Base-by-base conservation (phyloP, 2,888 invertebrate species). In the Creontiades dilutus region DNA sequence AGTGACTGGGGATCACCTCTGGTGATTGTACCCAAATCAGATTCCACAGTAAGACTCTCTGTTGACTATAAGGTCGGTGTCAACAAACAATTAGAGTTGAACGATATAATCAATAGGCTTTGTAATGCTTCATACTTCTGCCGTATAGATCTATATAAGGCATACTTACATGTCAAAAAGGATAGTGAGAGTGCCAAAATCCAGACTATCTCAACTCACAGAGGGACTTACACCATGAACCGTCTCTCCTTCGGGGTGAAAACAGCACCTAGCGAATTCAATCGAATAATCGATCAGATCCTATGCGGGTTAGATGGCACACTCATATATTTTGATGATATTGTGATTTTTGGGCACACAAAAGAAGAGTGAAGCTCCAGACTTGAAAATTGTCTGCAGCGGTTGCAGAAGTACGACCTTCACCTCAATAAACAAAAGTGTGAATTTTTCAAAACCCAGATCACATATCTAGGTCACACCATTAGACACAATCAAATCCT, bases 61-160 rank as follows among this genome's bases (percentile, higher is more conserved):
- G 86, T 86, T 4, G 86, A 86, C 16, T 86, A 86, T 19, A 86
- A 68, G 23, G 47, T 37, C 89, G 91, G 91, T 11, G 91, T 92
- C 11, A 92, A 92, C 84, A 84, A 91, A 75, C 87, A 89, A 80
- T 75, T 92, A 57, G 47, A 75, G 90, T 92, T n/a, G 68, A n/a
- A 61, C 13, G 75, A 86, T 5, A 68, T 86, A 75, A 1, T 86
- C 4, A 68, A 86, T 37, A 82, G 85, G 27, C 81, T 91, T 47
- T 86, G 87, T 23, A 86, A 90, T 28, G 86, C 91, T 13, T 86
- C 27, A 84, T 86, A 89, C 68, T 92, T 91, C 78, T 92, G 91
- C 68, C 37, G 68, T n/a, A 47, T 91, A 1, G 91, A 84, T 57
- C 23, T 84, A 90, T 90, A 55, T 86, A 90, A 89, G 90, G 90